Percentiles rank a stretch among this genome's conserved stretches.
These are phyloP conservation scores for Cotesia vestalis DNA, from an alignment of 1,140 invertebrate species.

Conservation along the genomic window DNA sequence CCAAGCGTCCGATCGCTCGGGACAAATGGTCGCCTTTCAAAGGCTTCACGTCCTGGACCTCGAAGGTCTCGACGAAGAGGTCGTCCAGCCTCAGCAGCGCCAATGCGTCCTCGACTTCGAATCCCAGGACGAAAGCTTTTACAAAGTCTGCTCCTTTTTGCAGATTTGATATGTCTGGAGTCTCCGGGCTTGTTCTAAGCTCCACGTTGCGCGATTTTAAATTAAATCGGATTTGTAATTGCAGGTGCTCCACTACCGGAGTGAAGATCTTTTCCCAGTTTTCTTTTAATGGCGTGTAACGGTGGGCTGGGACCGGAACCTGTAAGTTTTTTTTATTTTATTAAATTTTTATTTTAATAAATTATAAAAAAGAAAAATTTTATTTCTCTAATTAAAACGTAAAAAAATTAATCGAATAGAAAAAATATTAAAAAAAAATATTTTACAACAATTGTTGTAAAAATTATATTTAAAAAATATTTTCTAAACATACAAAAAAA, in stretches of 20 bases:
- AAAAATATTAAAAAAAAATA: no score
- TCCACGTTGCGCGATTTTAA: constrained; percentile 91
- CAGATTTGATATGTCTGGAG: constrained; percentile 87
- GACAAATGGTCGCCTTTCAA: constrained; percentile 96
- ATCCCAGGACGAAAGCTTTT: constrained; percentile 94
- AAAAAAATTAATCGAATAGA: no score
- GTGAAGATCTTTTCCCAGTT: constrained; percentile 98
- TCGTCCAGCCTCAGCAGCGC: constrained; percentile 95
- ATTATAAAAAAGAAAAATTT: no score
- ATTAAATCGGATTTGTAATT: constrained; percentile 95
- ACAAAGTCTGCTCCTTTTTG: constrained; percentile 99
- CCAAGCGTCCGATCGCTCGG: constrained; percentile 93
- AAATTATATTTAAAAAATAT: no score
- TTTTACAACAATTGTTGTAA: no score
- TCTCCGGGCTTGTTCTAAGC: constrained; percentile 79
- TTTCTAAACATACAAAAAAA: no score
- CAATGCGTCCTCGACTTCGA: constrained; percentile 97
- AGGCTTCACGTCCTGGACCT: constrained; percentile 96
- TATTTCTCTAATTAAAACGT: no score
- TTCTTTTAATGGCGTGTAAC: constrained; percentile 93
- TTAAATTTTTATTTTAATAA: no score
- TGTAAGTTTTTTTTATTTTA: constrained; percentile 50
- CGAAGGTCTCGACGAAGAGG: constrained; percentile 96
- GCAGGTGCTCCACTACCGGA: constrained; percentile 93
- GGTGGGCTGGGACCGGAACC: constrained; percentile 75